Evolutionary conservation across 2,888 invertebrate genomes (phyloP).

Genomic region (Nomada lathburiana): DNA sequence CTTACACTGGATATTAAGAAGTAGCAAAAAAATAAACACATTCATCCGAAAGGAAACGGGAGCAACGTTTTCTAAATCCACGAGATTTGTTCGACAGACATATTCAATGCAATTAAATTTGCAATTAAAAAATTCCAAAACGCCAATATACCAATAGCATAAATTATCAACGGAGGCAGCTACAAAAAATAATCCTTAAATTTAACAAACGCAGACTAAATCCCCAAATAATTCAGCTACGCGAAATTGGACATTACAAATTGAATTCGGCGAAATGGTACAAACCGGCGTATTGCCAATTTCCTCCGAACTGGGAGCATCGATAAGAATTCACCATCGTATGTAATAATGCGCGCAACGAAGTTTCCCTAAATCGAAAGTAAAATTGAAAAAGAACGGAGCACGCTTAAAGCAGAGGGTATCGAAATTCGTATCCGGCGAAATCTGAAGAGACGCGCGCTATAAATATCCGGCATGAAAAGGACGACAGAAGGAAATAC

Average conservation of each 20-base stretch:
- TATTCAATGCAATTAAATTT: too few relatives aligned
- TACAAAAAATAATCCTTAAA: background rate
- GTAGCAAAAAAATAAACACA: too few relatives aligned
- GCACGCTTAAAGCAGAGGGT: background rate
- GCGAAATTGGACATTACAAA: background rate
- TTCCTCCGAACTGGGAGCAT: background rate
- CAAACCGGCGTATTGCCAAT: background rate
- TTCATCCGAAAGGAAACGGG: too few relatives aligned
- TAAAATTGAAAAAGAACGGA: background rate
- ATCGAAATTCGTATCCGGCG: conserved; percentile 11
- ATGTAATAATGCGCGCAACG: background rate
- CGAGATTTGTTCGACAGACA: too few relatives aligned
- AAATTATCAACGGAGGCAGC: background rate
- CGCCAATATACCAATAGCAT: background rate
- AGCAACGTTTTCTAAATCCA: too few relatives aligned
- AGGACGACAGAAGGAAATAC: conserved; percentile 46
- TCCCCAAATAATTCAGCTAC: background rate
- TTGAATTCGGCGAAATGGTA: background rate
- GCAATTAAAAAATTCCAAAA: background rate
- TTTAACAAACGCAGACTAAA: background rate
- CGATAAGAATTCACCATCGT: too few relatives aligned
- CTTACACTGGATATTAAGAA: too few relatives aligned
- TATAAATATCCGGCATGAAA: conserved; percentile 36
- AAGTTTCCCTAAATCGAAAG: background rate
- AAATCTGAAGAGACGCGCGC: background rate